Percentiles rank a stretch among this genome's conserved stretches.
Evolutionary conservation across 1,140 invertebrate genomes (phyloP).

Genomic region (Tetramorium alpestre): DNA sequence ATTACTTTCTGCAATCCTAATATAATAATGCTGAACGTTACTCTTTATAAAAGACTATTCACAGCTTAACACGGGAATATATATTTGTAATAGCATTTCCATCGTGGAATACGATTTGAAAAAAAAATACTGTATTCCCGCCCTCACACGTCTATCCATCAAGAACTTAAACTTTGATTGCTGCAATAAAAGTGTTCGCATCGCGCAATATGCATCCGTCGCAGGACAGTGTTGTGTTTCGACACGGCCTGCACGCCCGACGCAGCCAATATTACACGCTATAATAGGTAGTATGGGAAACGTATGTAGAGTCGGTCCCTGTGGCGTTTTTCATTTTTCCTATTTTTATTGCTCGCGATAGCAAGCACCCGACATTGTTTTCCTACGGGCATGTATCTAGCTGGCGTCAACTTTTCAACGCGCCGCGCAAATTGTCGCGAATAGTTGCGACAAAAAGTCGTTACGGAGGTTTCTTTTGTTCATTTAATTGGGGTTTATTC

Average conservation of each 20-base stretch:
- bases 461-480: not conserved
- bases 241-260: not conserved
- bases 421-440: slow-evolving; percentile 7
- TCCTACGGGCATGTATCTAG: slow-evolving; percentile 26
- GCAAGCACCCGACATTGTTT: slow-evolving; percentile 38
- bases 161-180: slow-evolving; percentile 55
- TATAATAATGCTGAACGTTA: not conserved
- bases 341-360: slow-evolving; percentile 41
- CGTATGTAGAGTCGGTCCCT: not conserved
- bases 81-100: not conserved
- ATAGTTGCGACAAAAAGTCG: not conserved
- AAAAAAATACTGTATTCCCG: not conserved
- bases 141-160: slow-evolving; percentile 8
- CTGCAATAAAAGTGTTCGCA: slow-evolving; percentile 43
- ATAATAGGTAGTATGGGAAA: slow-evolving; percentile 30
- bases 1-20: slow-evolving; percentile 20
- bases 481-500: not conserved
- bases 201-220: slow-evolving; percentile 27
- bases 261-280: slow-evolving; percentile 40
- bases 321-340: slow-evolving; percentile 51
- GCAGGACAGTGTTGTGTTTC: slow-evolving; percentile 27
- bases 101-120: not conserved
- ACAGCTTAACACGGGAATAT: not conserved
- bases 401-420: slow-evolving; percentile 19
- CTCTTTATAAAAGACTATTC: slow-evolving; percentile 19